phyloP scores from a whole-genome alignment of 2,888 invertebrate species.

The Oxystoma pomonae region DNA sequence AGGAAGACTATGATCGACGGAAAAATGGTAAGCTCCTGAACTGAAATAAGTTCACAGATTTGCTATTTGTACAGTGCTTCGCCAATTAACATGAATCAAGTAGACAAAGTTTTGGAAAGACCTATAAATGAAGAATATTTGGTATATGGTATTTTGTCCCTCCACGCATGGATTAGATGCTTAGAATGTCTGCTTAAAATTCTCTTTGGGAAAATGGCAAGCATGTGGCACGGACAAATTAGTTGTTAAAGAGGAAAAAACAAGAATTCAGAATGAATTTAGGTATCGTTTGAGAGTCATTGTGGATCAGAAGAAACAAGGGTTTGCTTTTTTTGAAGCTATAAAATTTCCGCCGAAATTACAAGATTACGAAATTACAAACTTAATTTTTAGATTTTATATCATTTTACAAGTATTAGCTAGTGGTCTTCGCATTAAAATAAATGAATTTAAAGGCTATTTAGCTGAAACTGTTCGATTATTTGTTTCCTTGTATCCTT shows the following conservation, averaged over 20 bases:
- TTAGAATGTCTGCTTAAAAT: background rate
- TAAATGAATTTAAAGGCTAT: background rate
- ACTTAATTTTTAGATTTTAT: too few species aligned
- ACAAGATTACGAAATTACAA: too few species aligned
- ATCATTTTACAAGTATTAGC: background rate
- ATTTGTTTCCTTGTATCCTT: slow-evolving; percentile 1
- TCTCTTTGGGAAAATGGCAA: background rate
- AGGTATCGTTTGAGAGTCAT: background rate
- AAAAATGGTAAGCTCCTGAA: background rate
- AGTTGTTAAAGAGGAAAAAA: slow-evolving; percentile 1
- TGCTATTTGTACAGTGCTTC: slow-evolving; percentile 1
- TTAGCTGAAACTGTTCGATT: background rate
- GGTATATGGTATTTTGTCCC: background rate
- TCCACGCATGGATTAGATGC: slow-evolving; percentile 1
- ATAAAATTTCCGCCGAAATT: background rate
- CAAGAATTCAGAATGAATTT: background rate
- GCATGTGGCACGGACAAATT: slow-evolving; percentile 1
- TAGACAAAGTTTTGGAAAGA: background rate
- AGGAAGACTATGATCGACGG: background rate
- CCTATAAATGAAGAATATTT: background rate
- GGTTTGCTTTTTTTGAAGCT: too few species aligned
- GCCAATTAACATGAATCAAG: background rate
- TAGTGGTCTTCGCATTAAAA: background rate
- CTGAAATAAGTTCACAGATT: slow-evolving; percentile 1
- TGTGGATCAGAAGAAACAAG: slow-evolving; percentile 1